These are phyloP conservation scores for Thysanoteuthis rhombus DNA, from an alignment of 2,888 invertebrate genomes.

Conservation along the genomic window DNA sequence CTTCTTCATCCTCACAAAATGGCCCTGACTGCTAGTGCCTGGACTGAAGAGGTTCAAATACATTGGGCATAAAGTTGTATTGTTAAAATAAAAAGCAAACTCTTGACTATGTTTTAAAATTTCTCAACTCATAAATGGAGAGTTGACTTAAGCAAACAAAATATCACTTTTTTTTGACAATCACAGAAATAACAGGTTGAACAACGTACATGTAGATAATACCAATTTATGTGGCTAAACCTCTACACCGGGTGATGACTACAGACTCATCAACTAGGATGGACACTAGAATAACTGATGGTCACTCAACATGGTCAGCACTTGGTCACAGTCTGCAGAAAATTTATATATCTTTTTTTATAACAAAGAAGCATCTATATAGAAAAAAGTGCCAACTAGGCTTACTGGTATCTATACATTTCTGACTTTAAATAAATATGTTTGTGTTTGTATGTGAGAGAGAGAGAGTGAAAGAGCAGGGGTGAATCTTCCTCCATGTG, in stretches of 20 bases:
- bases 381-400: background rate
- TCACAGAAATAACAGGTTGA: background rate
- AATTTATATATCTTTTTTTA: background rate
- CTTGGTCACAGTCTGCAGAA: slow-evolving; percentile 12
- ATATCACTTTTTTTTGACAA: background rate
- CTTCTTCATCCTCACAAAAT: background rate
- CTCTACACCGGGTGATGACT: background rate
- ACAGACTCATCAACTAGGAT: background rate
- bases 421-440: background rate
- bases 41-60: background rate
- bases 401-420: background rate
- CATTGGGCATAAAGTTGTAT: background rate
- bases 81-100: background rate
- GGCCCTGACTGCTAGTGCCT: background rate
- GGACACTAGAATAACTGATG: slow-evolving; percentile 12
- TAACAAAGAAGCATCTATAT: background rate
- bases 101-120: background rate
- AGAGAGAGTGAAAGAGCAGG: background rate
- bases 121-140: background rate
- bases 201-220: background rate
- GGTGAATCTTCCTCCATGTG: background rate
- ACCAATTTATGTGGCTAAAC: background rate
- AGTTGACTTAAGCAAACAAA: background rate
- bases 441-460: background rate
- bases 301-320: background rate